phyloP scores from a whole-genome alignment of 2,888 invertebrate genomes.

The Drepana falcataria region DNA sequence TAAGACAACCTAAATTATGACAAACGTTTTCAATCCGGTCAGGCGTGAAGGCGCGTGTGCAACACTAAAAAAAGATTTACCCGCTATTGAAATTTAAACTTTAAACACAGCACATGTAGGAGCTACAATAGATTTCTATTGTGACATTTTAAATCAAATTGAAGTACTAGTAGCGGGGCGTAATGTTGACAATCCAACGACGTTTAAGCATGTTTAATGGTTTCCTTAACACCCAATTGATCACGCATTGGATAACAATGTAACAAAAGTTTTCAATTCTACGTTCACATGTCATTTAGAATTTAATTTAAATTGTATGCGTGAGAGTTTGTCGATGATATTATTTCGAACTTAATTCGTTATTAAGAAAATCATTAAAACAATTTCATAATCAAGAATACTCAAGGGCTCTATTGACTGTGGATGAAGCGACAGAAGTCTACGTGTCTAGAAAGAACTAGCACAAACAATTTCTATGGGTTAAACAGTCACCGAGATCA shows the following conservation, averaged over 20 bases:
- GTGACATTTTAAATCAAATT: slow-evolving; percentile 55
- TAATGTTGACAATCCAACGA: slow-evolving; percentile 47
- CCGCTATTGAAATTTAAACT: slow-evolving; percentile 12
- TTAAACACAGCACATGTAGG: slow-evolving; percentile 5
- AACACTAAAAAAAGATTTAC: slow-evolving; percentile 31
- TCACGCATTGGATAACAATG: slow-evolving; percentile 57
- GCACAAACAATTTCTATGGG: too few species aligned
- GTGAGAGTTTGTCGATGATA: slow-evolving; percentile 6
- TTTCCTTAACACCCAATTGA: slow-evolving; percentile 73
- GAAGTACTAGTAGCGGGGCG: slow-evolving; percentile 64
- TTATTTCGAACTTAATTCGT: too few species aligned
- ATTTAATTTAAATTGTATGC: slow-evolving; percentile 23
- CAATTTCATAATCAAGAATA: too few species aligned
- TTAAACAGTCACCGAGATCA: too few species aligned
- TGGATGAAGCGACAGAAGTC: too few species aligned
- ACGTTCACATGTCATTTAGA: slow-evolving; percentile 47
- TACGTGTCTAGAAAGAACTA: too few species aligned
- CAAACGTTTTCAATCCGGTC: slow-evolving; percentile 67
- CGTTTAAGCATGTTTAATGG: slow-evolving; percentile 67
- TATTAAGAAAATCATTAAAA: too few species aligned
- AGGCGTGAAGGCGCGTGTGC: slow-evolving; percentile 63
- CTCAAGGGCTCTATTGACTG: too few species aligned
- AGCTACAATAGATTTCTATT: slow-evolving; percentile 15
- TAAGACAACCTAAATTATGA: slow-evolving; percentile 65
- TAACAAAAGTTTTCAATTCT: slow-evolving; percentile 44